Percentiles rank a stretch among this genome's conserved stretches.
Evolutionary conservation across 2,113 vertebrate genomes (phyloP).

Genomic region (Macheiramphus alcinus): DNA sequence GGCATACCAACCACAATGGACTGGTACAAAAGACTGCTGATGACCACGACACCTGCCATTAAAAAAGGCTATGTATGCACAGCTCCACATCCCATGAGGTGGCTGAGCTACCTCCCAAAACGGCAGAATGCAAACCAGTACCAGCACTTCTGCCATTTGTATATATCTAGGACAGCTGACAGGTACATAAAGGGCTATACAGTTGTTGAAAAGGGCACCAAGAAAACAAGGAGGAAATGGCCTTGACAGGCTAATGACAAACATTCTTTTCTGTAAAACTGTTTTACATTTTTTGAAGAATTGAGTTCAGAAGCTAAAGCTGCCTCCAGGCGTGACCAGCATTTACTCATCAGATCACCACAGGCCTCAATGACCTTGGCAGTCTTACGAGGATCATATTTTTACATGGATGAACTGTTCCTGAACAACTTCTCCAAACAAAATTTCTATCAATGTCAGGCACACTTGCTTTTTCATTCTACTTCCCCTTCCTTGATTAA

Average conservation of each 20-base stretch:
- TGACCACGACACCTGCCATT: not conserved
- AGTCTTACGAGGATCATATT: constrained; percentile 76
- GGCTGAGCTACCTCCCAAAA: not conserved
- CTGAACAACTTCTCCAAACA: constrained; percentile 68
- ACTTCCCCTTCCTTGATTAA: constrained; percentile 46
- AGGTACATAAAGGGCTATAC: not conserved
- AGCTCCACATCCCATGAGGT: not conserved
- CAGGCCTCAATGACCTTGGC: constrained; percentile 77
- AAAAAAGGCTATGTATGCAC: not conserved
- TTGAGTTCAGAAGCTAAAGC: constrained; percentile 53
- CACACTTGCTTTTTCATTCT: constrained; percentile 49
- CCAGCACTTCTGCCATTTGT: not conserved
- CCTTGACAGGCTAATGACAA: constrained; percentile 46
- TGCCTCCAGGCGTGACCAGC: constrained; percentile 62
- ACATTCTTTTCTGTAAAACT: constrained; percentile 13
- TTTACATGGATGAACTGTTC: constrained; percentile 73
- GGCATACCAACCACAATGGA: not conserved
- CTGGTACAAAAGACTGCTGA: not conserved
- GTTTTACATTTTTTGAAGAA: constrained; percentile 59
- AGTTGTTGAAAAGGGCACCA: not conserved
- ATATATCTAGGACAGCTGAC: not conserved
- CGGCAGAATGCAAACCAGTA: not conserved
- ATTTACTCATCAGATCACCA: constrained; percentile 75
- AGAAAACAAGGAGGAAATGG: not conserved
- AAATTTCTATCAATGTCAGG: constrained; percentile 65